Conservation (phyloP, 2,113 vertebrate species). For the Coreoperca whiteheadi region DNA sequence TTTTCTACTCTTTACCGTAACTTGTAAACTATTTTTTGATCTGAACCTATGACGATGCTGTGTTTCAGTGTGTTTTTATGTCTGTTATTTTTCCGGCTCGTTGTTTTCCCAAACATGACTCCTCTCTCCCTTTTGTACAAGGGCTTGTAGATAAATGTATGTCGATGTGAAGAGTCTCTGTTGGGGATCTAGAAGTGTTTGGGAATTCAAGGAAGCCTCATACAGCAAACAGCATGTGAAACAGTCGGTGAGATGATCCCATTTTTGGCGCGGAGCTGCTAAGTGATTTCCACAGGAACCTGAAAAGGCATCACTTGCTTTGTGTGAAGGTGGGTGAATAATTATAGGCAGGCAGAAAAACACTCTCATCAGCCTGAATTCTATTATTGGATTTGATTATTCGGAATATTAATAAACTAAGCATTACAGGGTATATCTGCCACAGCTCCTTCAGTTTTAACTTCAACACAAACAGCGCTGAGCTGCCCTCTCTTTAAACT, state of each 20-base stretch:
- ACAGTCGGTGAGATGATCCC: slow-evolving; percentile 78
- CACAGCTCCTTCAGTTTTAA: slow-evolving; percentile 46
- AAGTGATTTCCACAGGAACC: slow-evolving; percentile 40
- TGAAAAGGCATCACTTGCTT: slow-evolving; percentile 11
- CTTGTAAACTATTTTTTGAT: slow-evolving; percentile 50
- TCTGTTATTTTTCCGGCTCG: slow-evolving; percentile 18
- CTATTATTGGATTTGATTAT: slow-evolving; percentile 36
- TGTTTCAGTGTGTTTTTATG: slow-evolving; percentile 46
- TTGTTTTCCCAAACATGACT: slow-evolving; percentile 74
- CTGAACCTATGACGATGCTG: slow-evolving; percentile 44
- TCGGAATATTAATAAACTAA: slow-evolving; percentile 23
- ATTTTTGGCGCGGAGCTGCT: slow-evolving; percentile 53
- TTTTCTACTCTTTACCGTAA: slow-evolving; percentile 74
- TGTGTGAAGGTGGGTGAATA: slow-evolving; percentile 29
- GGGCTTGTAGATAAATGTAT: slow-evolving; percentile 70
- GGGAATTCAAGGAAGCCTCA: slow-evolving; percentile 75
- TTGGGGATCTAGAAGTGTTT: slow-evolving; percentile 71
- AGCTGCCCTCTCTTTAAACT: slow-evolving; percentile 57
- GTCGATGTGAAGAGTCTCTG: slow-evolving; percentile 56
- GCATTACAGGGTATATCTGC: slow-evolving; percentile 14
- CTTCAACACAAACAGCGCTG: slow-evolving; percentile 60
- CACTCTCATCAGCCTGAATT: slow-evolving; percentile 16
- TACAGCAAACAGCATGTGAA: slow-evolving; percentile 64
- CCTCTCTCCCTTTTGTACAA: slow-evolving; percentile 60
- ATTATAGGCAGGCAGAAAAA: slow-evolving; percentile 17